phyloP scores from a whole-genome alignment of 2,113 vertebrate species.

The Amphilophus citrinellus region DNA sequence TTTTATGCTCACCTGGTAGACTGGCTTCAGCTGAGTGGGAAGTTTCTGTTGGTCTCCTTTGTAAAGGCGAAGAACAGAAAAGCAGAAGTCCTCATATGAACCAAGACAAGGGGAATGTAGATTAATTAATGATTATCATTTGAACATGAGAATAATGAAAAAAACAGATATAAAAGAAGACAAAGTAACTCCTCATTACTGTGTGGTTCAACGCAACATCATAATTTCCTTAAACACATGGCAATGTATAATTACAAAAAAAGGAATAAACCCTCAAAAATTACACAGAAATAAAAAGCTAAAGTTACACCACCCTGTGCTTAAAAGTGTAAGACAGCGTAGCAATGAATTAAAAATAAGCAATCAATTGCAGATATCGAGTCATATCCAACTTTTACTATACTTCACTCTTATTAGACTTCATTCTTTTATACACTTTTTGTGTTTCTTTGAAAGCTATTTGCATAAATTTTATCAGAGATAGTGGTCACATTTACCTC shows the following conservation, averaged over 20 bases:
- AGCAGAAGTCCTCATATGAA: not conserved
- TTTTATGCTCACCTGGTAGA: not conserved
- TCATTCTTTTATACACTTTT: not conserved
- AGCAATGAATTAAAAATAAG: not conserved
- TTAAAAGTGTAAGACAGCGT: not conserved
- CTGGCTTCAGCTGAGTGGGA: not conserved
- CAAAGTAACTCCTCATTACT: not conserved
- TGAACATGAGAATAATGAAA: not conserved
- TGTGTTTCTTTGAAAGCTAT: not conserved
- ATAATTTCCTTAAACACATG: not conserved
- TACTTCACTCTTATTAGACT: too few species aligned
- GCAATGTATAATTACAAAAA: not conserved
- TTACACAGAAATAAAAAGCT: not conserved
- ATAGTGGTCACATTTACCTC: fast-evolving
- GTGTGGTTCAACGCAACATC: too few species aligned
- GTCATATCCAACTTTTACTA: not conserved
- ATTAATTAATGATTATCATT: not conserved
- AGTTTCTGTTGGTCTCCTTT: not conserved
- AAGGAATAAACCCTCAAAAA: not conserved
- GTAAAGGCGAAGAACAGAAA: not conserved
- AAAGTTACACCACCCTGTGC: not conserved
- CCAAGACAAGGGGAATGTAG: not conserved
- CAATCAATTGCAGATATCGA: not conserved
- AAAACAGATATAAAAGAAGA: not conserved
- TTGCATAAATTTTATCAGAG: not conserved